These are phyloP conservation scores for Emmelina monodactyla DNA, from an alignment of 2,888 invertebrate genomes.

Conservation along the genomic window DNA sequence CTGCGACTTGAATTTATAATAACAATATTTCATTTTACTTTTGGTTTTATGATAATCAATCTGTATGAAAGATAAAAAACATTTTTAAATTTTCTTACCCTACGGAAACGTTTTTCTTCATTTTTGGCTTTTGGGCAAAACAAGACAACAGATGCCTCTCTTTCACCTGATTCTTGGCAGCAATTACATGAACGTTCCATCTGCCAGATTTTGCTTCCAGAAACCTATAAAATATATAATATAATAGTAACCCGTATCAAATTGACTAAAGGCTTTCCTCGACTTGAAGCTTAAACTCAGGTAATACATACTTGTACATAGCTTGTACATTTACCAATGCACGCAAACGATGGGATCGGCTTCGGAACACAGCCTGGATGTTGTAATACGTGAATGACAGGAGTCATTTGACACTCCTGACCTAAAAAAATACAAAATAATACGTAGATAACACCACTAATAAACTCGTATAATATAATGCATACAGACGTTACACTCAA, in stretches of 20 bases:
- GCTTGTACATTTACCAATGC: constrained; percentile 89
- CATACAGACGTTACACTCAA: not conserved
- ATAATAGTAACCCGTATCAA: no score
- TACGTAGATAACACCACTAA: not conserved
- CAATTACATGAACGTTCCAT: constrained; percentile 96
- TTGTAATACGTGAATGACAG: constrained; percentile 89
- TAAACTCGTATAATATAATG: not conserved
- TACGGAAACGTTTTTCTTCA: constrained; percentile 85
- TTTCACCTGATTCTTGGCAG: constrained; percentile 92
- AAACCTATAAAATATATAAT: constrained; percentile 69
- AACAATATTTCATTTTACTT: no score
- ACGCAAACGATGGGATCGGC: constrained; percentile 92
- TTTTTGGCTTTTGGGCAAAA: constrained; percentile 89
- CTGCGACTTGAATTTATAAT: no score
- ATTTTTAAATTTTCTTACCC: constrained; percentile 65
- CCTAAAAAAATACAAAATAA: constrained; percentile 26
- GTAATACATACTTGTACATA: constrained; percentile 79
- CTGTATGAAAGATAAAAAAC: no score
- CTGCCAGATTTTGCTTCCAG: constrained; percentile 95
- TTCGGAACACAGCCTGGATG: constrained; percentile 92
- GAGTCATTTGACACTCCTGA: constrained; percentile 90
- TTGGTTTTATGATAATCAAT: no score
- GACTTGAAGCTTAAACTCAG: no score
- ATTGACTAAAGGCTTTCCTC: no score
- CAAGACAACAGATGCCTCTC: constrained; percentile 87